Evolutionary conservation across 2,888 invertebrate genomes (phyloP).

Genomic region (Poecilus cupreus): DNA sequence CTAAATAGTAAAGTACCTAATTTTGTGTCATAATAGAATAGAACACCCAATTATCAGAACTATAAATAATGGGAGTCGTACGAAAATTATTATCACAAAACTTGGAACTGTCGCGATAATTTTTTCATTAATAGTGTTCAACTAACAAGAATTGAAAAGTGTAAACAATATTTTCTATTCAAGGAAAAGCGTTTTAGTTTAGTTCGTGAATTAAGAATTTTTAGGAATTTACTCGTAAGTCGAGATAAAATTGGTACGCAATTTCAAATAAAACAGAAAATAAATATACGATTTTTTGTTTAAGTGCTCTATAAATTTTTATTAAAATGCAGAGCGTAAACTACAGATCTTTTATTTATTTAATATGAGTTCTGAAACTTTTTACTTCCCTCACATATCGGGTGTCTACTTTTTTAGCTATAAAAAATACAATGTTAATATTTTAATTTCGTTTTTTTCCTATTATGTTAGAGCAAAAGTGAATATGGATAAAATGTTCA

Average conservation of each 20-base stretch:
- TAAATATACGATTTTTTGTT: background rate
- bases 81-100: background rate
- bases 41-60: background rate
- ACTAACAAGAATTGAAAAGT: background rate
- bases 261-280: background rate
- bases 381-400: no score
- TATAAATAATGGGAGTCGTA: background rate
- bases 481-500: no score
- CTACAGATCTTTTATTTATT: no score
- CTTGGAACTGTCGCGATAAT: background rate
- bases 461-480: no score
- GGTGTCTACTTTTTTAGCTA: no score
- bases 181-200: background rate
- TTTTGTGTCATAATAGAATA: no score
- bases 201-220: slow-evolving; percentile 2
- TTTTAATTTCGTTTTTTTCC: no score
- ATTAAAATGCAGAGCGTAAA: no score
- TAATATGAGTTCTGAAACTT: no score
- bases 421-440: no score
- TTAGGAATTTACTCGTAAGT: background rate
- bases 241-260: no score
- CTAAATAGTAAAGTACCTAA: no score
- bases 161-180: background rate
- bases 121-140: background rate
- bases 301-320: background rate